phyloP scores from a whole-genome alignment of 92 coral and sea anemone species.

The Heteractis magnifica region DNA sequence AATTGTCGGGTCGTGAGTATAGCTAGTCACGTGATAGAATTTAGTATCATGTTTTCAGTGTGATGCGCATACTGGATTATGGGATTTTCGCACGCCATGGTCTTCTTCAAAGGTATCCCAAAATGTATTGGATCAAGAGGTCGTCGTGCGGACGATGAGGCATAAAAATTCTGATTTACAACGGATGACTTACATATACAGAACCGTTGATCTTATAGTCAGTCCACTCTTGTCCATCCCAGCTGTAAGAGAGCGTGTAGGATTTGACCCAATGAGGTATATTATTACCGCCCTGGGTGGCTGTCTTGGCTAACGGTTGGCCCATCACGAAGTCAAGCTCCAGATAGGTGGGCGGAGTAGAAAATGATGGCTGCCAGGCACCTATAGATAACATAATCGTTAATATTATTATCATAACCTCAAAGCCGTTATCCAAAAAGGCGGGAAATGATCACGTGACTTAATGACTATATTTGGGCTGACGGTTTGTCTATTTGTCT shows the following conservation, averaged over 20 bases:
- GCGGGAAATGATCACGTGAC: background rate
- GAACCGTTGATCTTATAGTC: conserved; percentile 32
- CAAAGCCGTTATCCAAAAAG: background rate
- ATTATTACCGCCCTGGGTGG: conserved; percentile 45
- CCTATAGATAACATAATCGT: conserved; percentile 7
- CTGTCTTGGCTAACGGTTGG: conserved; percentile 15
- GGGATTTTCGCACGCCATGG: background rate
- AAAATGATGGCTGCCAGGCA: conserved; percentile 40
- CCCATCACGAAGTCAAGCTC: conserved; percentile 54
- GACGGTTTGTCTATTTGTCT: too few species aligned
- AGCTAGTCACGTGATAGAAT: background rate
- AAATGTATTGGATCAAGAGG: too few species aligned
- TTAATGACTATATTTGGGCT: background rate
- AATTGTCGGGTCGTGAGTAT: background rate
- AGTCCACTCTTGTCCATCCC: conserved; percentile 47
- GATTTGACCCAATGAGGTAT: conserved; percentile 37
- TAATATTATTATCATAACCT: background rate
- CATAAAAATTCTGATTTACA: background rate
- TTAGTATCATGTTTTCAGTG: background rate
- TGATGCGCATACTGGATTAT: too few species aligned
- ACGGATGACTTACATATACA: conserved; percentile 25
- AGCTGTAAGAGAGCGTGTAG: conserved; percentile 49
- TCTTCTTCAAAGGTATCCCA: too few species aligned
- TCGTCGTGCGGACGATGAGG: too few species aligned
- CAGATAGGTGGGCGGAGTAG: conserved; percentile 27